These are phyloP conservation scores for Forbesichthys agassizii DNA, from an alignment of 2,113 vertebrate species.

Conservation along the genomic window DNA sequence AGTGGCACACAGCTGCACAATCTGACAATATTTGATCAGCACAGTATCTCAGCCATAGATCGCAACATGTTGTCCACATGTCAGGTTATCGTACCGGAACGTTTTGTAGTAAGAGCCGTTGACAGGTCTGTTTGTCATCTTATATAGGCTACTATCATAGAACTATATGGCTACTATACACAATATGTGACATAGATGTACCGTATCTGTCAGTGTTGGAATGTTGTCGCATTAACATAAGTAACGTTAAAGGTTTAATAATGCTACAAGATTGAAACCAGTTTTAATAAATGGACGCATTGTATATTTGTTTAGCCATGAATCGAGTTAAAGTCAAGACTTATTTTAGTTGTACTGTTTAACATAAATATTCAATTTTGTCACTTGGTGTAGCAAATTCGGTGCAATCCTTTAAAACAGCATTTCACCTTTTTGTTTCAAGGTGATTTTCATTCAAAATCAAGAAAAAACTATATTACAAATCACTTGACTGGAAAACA, in stretches of 20 bases:
- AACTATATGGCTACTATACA: background rate
- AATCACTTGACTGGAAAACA: constrained; percentile 28
- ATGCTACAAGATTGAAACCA: background rate
- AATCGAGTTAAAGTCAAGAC: background rate
- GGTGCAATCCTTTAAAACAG: background rate
- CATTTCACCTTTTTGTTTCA: background rate
- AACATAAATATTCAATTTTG: too few relatives aligned
- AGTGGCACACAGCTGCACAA: constrained; percentile 29
- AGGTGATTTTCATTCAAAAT: background rate
- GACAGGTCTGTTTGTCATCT: background rate
- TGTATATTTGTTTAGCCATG: background rate
- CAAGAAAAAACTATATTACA: background rate
- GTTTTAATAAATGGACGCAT: background rate
- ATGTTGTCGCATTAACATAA: background rate
- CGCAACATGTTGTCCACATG: constrained; percentile 1
- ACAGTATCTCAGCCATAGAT: constrained; percentile 12
- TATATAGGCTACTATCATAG: background rate
- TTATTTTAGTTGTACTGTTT: too few relatives aligned
- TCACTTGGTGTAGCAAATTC: background rate
- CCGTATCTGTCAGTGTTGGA: background rate
- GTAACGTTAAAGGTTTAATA: background rate
- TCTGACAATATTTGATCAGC: constrained; percentile 18
- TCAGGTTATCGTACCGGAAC: too few relatives aligned
- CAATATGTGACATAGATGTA: background rate
- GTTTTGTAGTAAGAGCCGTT: background rate